Percentiles rank a stretch among this genome's conserved stretches.
phyloP scores from a whole-genome alignment of 2,113 vertebrate genomes.

The Microcebus ravelobensis region DNA sequence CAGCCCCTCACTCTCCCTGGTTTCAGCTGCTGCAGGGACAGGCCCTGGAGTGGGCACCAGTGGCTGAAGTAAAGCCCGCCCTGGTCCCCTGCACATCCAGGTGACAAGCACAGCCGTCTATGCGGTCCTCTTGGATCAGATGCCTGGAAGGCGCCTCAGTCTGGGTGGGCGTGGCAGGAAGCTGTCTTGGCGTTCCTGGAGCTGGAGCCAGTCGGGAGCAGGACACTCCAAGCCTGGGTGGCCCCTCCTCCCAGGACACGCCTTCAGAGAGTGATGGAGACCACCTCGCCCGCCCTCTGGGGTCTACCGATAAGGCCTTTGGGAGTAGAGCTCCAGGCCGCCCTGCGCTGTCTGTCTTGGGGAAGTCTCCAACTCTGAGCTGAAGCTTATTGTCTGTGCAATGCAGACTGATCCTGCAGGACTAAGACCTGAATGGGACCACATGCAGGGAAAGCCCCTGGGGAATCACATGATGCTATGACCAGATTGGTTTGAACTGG shows the following conservation, averaged over 20 bases:
- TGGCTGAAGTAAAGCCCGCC: background rate
- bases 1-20: fast-evolving
- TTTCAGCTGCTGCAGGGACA: background rate
- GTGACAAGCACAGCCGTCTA: background rate
- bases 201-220: background rate
- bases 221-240: background rate
- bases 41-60: background rate
- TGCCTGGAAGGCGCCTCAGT: background rate
- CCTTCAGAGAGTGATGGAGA: background rate
- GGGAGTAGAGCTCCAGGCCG: background rate
- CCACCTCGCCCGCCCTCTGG: background rate
- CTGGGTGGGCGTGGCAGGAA: background rate
- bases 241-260: too few species aligned
- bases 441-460: background rate
- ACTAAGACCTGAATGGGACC: background rate
- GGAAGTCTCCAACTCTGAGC: background rate
- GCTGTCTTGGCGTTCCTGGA: conserved; percentile 37
- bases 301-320: background rate
- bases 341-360: background rate
- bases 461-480: background rate
- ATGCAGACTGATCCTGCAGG: background rate
- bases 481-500: background rate
- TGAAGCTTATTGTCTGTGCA: background rate
- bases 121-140: background rate
- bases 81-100: background rate